These are phyloP conservation scores for Unio delphinus DNA, from an alignment of 2,888 invertebrate species.

Conservation along the genomic window DNA sequence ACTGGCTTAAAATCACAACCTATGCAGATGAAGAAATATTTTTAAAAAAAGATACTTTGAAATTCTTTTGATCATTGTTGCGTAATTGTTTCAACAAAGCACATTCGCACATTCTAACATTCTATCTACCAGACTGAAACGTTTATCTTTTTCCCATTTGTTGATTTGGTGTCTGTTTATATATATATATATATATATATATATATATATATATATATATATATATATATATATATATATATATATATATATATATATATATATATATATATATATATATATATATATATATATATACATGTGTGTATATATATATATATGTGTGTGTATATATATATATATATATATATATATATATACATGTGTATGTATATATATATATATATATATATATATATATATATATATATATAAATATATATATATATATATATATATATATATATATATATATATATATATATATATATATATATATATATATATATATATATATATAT, in stretches of 20 bases:
- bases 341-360: too few species aligned
- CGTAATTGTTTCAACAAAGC: background rate
- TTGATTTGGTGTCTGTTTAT: background rate
- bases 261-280: background rate
- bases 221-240: constrained; percentile 3
- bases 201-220: constrained; percentile 7
- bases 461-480: constrained; percentile 4
- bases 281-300: constrained; percentile 9
- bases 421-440: background rate
- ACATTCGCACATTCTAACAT: background rate
- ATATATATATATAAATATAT: constrained; percentile 4
- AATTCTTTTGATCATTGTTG: too few species aligned
- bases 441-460: constrained; percentile 8
- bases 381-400: constrained; percentile 7
- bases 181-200: constrained; percentile 1
- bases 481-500: background rate
- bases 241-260: background rate
- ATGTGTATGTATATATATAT: constrained; percentile 5
- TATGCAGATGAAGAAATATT: too few species aligned
- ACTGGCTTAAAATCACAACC: too few species aligned
- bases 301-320: constrained; percentile 6
- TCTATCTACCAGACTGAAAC: background rate
- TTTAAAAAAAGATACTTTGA: too few species aligned
- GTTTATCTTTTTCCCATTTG: background rate
- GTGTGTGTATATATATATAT: background rate